Evolutionary conservation across 1,140 invertebrate species (phyloP), one percentile per base, ranked within the genome.

Genomic region (Condylostylus longicornis): DNA sequence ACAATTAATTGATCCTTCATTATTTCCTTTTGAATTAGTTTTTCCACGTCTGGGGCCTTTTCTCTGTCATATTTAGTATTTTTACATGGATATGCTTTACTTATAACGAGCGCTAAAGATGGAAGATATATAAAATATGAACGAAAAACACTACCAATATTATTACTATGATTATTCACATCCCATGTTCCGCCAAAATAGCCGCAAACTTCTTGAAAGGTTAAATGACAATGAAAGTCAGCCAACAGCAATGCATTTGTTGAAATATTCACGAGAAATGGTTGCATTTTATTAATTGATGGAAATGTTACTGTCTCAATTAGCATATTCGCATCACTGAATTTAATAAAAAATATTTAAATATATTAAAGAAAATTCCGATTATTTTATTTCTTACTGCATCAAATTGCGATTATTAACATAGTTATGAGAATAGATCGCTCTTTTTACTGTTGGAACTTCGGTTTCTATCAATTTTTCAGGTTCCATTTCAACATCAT

Each of bases 141-240:
- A 12, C 4, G 12, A 22, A 35, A 22, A 5, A 15, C 21, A 4
- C 18, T 19, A n/a, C 15, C n/a, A 13, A 15, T 21, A 13, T 35
- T 35, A 23, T 74, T 74, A 93, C 89, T 88, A 48, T 96, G 90
- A 45, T 77, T 74, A 62, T 87, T 88, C 29, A 87, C 77, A 64
- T 94, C 90, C 91, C 91, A 97, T 30, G 80, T 78, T 17, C 91
- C 91, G 35, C 81, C 90, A 17, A 96, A 62, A 63, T 95, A 97
- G 3, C 91, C 91, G 53, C 86, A 86, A 18, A 95, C 81, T 71
- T 96, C 89, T 45, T 79, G 82, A 44, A 79, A 82, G 13, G 83
- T 88, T 41, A 95, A 65, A 62, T 95, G 90, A 56, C 86, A 87
- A 55, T 97, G 91, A 43, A 94, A 81, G 65, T 96, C 89, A 47